Base-by-base conservation (phyloP, 2,797 vertebrate species). In the Lophotriccus pileatus region DNA sequence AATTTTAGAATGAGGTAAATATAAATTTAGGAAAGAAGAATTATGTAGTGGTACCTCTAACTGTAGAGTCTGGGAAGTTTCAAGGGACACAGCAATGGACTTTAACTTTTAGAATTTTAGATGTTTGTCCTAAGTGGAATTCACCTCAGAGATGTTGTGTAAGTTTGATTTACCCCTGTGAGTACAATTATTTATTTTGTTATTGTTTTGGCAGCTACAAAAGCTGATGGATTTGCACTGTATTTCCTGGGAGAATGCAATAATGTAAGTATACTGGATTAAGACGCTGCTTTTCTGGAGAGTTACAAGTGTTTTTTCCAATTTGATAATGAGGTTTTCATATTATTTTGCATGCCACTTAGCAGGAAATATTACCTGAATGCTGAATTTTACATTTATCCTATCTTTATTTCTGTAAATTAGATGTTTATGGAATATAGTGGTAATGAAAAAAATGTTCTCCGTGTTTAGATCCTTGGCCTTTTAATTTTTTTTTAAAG, bases 181-280 rank as follows among this genome's bases (percentile, higher is more conserved):
- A 97, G 86, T 96, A 78, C 36, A 90, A 84, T 95, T 46, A 96
- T 87, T 96, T 94, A 47, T 88, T 93, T 89, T 95, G 25, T 93
- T 93, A 59, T 98, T 95, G 76, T 74, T 96, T 98, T 98, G 93
- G 80, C 99, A 99, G 99, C 99, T 98, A 99, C 99, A 84, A 99
- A 99, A 98, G 99, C 99, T 96, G 99, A 99, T 97, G 99, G 98
- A 98, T 99, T 99, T 98, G 99, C 99, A 98, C 98, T 99, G 94
- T 99, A 99, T 98, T 99, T 99, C 98, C 98, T 99, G 97, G 99
- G 99, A 98, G 99, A 99, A 98, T 99, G 99, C 98, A 99, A 99
- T 99, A 99, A 99, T 98, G 99, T 99, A 98, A 99, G 99, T 99
- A 96, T 76, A 84, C 84, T 75, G 58, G 56, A 73, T 85, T 95